These are phyloP conservation scores for Lichenostomus cassidix DNA, from an alignment of 2,113 vertebrate genomes.

Conservation along the genomic window DNA sequence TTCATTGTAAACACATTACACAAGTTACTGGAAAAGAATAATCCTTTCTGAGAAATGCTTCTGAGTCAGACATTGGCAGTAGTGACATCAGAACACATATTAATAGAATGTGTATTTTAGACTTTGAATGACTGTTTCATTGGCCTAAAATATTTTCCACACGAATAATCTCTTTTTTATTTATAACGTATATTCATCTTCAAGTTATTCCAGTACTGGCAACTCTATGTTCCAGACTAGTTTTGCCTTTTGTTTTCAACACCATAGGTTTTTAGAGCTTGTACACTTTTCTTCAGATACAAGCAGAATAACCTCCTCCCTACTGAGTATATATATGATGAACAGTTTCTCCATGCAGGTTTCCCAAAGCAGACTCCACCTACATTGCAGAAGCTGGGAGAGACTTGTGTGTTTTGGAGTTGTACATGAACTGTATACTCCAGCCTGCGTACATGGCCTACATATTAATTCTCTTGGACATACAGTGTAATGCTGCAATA, in stretches of 20 bases:
- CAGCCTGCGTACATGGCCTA: background rate
- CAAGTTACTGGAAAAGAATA: slow-evolving; percentile 55
- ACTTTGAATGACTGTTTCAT: slow-evolving; percentile 52
- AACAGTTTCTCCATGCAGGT: background rate
- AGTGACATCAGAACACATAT: slow-evolving; percentile 53
- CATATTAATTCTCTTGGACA: background rate
- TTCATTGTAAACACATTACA: slow-evolving; percentile 32
- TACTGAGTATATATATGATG: background rate
- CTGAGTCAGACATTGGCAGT: slow-evolving; percentile 50
- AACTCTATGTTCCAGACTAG: background rate
- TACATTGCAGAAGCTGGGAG: background rate
- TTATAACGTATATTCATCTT: slow-evolving; percentile 41
- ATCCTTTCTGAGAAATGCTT: slow-evolving; percentile 61
- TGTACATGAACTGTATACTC: background rate
- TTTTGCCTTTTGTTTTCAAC: slow-evolving; percentile 38
- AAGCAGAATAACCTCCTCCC: background rate
- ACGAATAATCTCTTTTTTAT: slow-evolving; percentile 9
- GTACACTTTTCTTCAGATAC: background rate
- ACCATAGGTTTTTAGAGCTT: background rate
- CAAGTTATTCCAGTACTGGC: slow-evolving; percentile 15
- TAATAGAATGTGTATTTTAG: slow-evolving; percentile 65
- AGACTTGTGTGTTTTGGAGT: background rate
- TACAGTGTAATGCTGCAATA: background rate
- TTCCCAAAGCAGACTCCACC: background rate
- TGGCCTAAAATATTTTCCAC: slow-evolving; percentile 49